phyloP scores from a whole-genome alignment of 2,797 vertebrate species.

The Phoeniculus purpureus region DNA sequence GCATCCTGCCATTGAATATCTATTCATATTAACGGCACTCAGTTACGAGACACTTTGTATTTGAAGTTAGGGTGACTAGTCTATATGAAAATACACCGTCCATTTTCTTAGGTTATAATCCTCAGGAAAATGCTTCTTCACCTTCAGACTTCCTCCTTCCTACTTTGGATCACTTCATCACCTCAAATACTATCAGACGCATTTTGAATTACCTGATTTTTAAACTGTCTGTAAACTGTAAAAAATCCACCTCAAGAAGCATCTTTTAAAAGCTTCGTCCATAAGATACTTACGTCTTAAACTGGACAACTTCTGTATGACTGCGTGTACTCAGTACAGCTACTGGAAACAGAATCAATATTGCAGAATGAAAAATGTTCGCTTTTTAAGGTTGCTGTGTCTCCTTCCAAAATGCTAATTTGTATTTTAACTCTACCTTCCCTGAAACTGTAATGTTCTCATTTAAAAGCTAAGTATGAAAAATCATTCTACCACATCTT shows the following conservation, averaged over 20 bases:
- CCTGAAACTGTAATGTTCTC: slow-evolving; percentile 21
- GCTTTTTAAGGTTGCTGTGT: not conserved
- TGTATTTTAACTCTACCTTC: not conserved
- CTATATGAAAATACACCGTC: not conserved
- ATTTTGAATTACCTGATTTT: not conserved
- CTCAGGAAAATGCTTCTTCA: not conserved
- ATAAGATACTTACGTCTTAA: not conserved
- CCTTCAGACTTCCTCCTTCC: not conserved
- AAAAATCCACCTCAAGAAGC: not conserved
- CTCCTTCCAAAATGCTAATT: not conserved
- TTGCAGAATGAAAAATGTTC: not conserved
- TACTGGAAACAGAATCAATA: not conserved
- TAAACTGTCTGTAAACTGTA: not conserved
- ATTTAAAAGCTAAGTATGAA: slow-evolving; percentile 60
- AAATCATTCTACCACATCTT: slow-evolving; percentile 67
- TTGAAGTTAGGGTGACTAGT: not conserved
- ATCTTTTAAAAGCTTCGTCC: not conserved
- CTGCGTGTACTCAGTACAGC: not conserved
- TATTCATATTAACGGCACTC: not conserved
- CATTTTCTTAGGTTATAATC: not conserved
- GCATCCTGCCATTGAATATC: not conserved
- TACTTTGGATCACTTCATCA: not conserved
- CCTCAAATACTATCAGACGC: not conserved
- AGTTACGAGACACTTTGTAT: not conserved
- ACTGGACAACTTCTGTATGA: not conserved